Percentiles rank a stretch among this genome's conserved stretches.
Conservation (phyloP, 2,888 invertebrate species). For the Lysandra bellargus region DNA sequence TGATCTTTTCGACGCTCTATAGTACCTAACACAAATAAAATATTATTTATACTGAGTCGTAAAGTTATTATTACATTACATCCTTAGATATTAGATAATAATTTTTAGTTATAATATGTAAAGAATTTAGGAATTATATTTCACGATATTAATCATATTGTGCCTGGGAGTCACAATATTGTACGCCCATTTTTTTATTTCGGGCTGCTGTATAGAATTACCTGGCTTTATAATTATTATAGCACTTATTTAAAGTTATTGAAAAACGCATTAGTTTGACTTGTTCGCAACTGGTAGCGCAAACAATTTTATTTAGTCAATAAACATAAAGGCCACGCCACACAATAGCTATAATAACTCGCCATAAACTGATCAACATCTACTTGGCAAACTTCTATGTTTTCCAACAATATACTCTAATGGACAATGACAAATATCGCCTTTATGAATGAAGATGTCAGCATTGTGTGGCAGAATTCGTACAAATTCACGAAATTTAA, state of each 20-base stretch:
- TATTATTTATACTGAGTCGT: too few relatives aligned
- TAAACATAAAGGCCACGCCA: conserved; percentile 25
- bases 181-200: neutral
- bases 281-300: conserved; percentile 9
- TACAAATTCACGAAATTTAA: conserved; percentile 70
- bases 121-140: too few relatives aligned
- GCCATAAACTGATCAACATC: conserved; percentile 41
- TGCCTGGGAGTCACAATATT: too few relatives aligned
- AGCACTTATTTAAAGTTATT: neutral
- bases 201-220: neutral
- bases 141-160: too few relatives aligned
- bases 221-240: neutral
- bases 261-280: neutral
- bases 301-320: conserved; percentile 8
- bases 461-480: conserved; percentile 58
- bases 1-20: too few relatives aligned
- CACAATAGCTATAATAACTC: conserved; percentile 19
- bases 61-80: too few relatives aligned
- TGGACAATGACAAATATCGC: conserved; percentile 79
- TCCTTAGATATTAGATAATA: too few relatives aligned
- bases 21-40: too few relatives aligned
- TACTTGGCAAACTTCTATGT: conserved; percentile 49
- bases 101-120: too few relatives aligned
- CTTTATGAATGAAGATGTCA: conserved; percentile 71
- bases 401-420: conserved; percentile 73